Conservation (phyloP, 2,888 invertebrate species). For the Dicranocentrus wangi region DNA sequence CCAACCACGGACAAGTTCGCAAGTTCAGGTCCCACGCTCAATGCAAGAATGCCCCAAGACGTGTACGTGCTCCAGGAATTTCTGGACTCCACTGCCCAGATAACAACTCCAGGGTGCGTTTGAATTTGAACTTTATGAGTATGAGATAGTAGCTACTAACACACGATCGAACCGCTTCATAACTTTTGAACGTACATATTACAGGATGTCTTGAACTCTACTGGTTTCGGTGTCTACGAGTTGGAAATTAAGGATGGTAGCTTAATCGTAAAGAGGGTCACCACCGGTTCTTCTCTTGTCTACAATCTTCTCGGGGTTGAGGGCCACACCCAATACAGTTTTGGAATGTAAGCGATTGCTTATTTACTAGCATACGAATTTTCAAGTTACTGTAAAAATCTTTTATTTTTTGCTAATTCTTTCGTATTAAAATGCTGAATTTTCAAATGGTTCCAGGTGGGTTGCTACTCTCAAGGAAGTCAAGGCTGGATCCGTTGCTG, state of each 20-base stretch:
- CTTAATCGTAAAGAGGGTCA: slow-evolving; percentile 65
- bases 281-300: slow-evolving; percentile 61
- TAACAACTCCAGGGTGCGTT: slow-evolving; percentile 68
- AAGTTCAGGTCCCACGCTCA: slow-evolving; percentile 69
- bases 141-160: too few relatives aligned
- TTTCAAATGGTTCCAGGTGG: slow-evolving; percentile 48
- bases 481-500: slow-evolving; percentile 67
- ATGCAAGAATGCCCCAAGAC: slow-evolving; percentile 65
- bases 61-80: slow-evolving; percentile 67
- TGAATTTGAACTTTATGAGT: too few relatives aligned
- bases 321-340: slow-evolving; percentile 70
- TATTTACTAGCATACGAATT: not conserved
- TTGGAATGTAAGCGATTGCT: slow-evolving; percentile 24
- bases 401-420: not conserved
- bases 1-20: slow-evolving; percentile 67
- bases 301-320: slow-evolving; percentile 71
- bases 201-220: slow-evolving; percentile 71
- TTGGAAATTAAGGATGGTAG: slow-evolving; percentile 64
- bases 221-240: slow-evolving; percentile 65
- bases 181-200: not conserved
- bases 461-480: slow-evolving; percentile 53
- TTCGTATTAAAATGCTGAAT: too few relatives aligned
- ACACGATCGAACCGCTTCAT: slow-evolving; percentile 10
- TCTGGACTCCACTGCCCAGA: slow-evolving; percentile 66
- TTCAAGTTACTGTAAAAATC: not conserved